phyloP scores from a whole-genome alignment of 2,888 invertebrate species.

The Caenorhabditis sp. region DNA sequence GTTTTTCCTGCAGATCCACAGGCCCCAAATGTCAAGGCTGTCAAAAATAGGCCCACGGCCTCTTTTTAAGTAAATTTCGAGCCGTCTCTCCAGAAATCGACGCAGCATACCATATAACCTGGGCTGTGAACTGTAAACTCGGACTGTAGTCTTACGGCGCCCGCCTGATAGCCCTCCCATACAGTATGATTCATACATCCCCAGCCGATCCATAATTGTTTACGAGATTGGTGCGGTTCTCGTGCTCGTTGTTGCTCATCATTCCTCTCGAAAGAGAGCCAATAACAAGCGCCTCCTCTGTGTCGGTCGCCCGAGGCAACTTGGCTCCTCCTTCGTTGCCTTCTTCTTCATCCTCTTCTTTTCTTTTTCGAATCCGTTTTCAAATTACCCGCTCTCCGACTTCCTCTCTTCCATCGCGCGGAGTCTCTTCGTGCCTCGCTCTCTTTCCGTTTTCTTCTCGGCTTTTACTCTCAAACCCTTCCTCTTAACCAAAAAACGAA shows the following conservation, averaged over 20 bases:
- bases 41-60: too few species aligned
- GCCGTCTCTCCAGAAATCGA: too few species aligned
- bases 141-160: too few species aligned
- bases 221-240: not conserved
- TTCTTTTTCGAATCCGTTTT: conserved; percentile 20
- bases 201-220: not conserved
- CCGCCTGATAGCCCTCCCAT: too few species aligned
- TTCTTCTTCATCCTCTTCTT: conserved; percentile 7
- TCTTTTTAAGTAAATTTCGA: too few species aligned
- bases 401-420: not conserved
- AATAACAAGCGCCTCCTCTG: not conserved
- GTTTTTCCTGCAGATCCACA: too few species aligned
- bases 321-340: conserved; percentile 35
- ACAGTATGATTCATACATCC: not conserved
- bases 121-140: too few species aligned
- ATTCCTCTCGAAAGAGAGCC: too few species aligned
- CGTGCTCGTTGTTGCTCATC: not conserved
- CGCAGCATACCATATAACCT: not conserved
- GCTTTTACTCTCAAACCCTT: not conserved
- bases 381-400: conserved; percentile 6
- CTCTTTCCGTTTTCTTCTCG: conserved; percentile 3
- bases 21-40: too few species aligned
- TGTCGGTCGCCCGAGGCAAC: conserved; percentile 22
- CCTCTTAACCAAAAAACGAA: not conserved
- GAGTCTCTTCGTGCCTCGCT: not conserved